Evolutionary conservation across 2,888 invertebrate genomes (phyloP), one percentile per base, ranked within the genome.

Genomic region (Pollenia amentaria): DNA sequence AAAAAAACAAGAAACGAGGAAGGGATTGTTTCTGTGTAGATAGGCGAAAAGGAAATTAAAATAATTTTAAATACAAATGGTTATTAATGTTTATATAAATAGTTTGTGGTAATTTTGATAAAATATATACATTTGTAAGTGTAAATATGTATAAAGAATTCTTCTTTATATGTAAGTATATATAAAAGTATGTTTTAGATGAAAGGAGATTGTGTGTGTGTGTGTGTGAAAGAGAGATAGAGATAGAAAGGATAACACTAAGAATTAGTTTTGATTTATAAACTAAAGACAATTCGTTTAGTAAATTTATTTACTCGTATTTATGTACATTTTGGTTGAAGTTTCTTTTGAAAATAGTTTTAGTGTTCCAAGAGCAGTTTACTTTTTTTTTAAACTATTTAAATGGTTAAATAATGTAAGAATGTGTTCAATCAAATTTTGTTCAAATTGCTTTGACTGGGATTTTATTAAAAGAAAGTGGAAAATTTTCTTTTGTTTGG

Each of bases 401-500:
- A 65, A 53, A 7, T 75, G n/a, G 29, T 14, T 65, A 46, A 67
- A 79, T 51, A 57, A 76, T 76, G 76, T 65, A 64, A 80, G 80
- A 80, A 65, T 80, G 14, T 55, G 29, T 10, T 38, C 10, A 42
- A 46, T 6, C 3, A 38, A 48, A 48, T 38, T 14, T 76, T 42
- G 42, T 16, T 44, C 69, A 21, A 18, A 29, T 29, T 46, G 29
- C 12, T 51, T 53, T 16, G 14, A 40, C 73, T 73, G 46, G 9
- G 21, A 55, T 57, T 55, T 55, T 69, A 12, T 70, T 89, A 89
- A 84, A 90, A 90, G 89, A 90, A 91, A 83, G 91, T 90, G 83
- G 90, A 91, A 85, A 89, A 91, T 87, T 90, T 90, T 78, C 89
- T 89, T 88, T 89, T 91, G 85, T 90, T 90, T 70, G 90, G 90